Conservation (phyloP, 2,888 invertebrate species). For the Drosophila testacea region DNA sequence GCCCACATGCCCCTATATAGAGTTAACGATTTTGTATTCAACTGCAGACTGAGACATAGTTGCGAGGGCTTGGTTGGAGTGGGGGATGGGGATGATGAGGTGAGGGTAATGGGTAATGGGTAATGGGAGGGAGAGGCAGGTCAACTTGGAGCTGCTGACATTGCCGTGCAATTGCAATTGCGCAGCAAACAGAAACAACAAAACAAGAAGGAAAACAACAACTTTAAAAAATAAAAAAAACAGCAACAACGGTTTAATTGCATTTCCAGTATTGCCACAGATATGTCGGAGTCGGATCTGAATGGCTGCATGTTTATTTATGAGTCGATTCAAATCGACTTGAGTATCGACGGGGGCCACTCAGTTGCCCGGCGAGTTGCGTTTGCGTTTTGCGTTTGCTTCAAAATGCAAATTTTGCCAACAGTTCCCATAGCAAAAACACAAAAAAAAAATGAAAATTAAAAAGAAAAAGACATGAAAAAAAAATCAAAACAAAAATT, state of each 20-base stretch:
- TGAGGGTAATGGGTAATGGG: not conserved
- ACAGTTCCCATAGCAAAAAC: slow-evolving; percentile 33
- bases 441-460: slow-evolving; percentile 8
- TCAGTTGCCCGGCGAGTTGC: slow-evolving; percentile 34
- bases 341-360: slow-evolving; percentile 37
- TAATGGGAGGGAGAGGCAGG: slow-evolving; percentile 3
- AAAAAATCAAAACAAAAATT: slow-evolving; percentile 1
- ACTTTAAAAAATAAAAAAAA: slow-evolving; percentile 1
- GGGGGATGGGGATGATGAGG: not conserved
- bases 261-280: slow-evolving; percentile 53
- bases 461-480: slow-evolving; percentile 8
- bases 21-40: slow-evolving; percentile 25
- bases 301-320: slow-evolving; percentile 67
- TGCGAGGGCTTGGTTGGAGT: not conserved
- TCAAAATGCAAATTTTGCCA: slow-evolving; percentile 62
- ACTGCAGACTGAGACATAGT: slow-evolving; percentile 5
- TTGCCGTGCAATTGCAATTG: slow-evolving; percentile 54
- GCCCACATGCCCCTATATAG: slow-evolving; percentile 48
- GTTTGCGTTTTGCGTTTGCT: slow-evolving; percentile 23
- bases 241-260: slow-evolving; percentile 48
- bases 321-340: slow-evolving; percentile 50
- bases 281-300: slow-evolving; percentile 52
- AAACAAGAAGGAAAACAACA: slow-evolving; percentile 30
- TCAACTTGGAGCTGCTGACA: slow-evolving; percentile 38
- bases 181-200: slow-evolving; percentile 37